These are phyloP conservation scores for Pollimyrus isidori DNA, from an alignment of 2,113 vertebrate species.

Conservation along the genomic window DNA sequence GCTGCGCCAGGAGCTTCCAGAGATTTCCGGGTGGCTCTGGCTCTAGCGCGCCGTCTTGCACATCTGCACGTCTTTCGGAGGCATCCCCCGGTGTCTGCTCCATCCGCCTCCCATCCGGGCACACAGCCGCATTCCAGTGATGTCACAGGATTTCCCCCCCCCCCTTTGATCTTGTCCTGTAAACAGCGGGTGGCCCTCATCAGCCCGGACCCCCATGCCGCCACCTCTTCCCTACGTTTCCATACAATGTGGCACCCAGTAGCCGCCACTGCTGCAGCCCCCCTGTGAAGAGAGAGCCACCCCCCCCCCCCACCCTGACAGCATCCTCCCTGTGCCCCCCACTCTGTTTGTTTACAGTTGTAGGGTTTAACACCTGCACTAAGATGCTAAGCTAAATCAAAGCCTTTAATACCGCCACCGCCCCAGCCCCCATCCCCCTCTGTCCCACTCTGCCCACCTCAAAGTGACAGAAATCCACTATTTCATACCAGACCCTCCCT, in stretches of 20 bases:
- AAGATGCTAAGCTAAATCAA: neutral
- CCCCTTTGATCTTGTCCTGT: neutral
- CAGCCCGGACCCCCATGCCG: neutral
- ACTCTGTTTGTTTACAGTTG: neutral
- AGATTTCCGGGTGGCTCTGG: neutral
- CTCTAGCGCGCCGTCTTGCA: neutral
- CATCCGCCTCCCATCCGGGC: neutral
- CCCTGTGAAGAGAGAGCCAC: neutral
- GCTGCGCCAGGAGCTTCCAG: neutral
- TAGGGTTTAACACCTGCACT: neutral
- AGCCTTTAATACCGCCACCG: neutral
- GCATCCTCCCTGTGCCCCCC: neutral
- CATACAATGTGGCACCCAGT: neutral
- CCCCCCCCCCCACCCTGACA: neutral
- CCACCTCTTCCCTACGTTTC: neutral
- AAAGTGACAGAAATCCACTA: neutral
- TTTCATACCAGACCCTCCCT: neutral
- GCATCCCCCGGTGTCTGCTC: neutral
- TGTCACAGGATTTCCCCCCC: neutral
- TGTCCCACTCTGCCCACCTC: neutral
- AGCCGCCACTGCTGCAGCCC: neutral
- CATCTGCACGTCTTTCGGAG: neutral
- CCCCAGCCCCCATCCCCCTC: neutral
- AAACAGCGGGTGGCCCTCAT: neutral
- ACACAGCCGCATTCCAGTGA: neutral